Evolutionary conservation across 2,113 vertebrate species (phyloP), one percentile per base, ranked within the genome.

Genomic region (Lampris incognitus): DNA sequence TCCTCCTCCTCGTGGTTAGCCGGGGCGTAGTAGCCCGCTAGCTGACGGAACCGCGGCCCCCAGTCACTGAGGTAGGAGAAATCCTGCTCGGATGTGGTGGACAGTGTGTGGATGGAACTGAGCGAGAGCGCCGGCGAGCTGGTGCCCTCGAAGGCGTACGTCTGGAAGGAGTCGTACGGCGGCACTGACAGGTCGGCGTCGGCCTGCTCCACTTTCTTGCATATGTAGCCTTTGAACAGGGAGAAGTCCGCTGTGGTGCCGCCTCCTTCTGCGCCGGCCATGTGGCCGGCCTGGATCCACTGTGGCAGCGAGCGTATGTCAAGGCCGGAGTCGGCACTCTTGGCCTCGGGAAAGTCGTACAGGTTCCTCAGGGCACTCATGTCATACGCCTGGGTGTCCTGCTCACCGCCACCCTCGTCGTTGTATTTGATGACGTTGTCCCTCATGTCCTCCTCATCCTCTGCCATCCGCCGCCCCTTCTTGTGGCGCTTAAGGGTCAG

Each of bases 361-460:
- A 98, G 97, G 90, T 96, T 99, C 64, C 98, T 95, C 81, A 99
- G 91, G 3, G 98, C 97, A 6, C 96, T 97, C 98, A 99, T 99
- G 93, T 99, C 98, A 9, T 99, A 99, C 7, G 98, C 98, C 85
- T 99, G 96, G 0, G 98, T 99, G 95, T 99, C 98, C 93, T 99
- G 97, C 92, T 99, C 98, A 0, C 98, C 97, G 0, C 98, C 98
- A 0, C 98, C 98, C 71, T 99, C 98, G 1, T 99, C 98, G 0
- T 99, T 99, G 95, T 99, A 99, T 84, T 99, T 99, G 94, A 99
- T 99, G 89, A 99, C 97, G 62, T 99, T 99, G 92, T 99, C 98
- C 1, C 98, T 93, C 98, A 99, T 99, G 93, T 99, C 98, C 92
- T 99, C 98, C 0, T 99, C 98, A 1, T 98, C 97, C 67, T 99